Percentiles rank a stretch among this genome's conserved stretches.
phyloP scores from a whole-genome alignment of 2,113 vertebrate species.

The Todiramphus chloris region DNA sequence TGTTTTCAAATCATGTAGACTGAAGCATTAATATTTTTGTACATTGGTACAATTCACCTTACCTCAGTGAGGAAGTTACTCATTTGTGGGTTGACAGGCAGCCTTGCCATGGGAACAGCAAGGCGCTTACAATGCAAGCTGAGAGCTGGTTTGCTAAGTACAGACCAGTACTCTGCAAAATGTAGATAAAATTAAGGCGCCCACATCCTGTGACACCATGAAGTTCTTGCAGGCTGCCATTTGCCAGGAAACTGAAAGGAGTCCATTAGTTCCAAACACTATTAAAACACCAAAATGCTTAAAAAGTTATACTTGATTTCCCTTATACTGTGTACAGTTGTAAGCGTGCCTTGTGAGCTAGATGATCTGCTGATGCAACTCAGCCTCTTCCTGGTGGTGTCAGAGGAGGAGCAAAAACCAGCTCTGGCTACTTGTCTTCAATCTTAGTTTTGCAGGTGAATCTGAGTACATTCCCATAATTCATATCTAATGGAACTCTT shows the following conservation, averaged over 20 bases:
- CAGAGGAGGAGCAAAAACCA: not conserved
- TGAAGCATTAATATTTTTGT: not conserved
- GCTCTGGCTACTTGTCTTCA: not conserved
- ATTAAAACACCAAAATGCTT: not conserved
- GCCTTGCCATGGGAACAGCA: not conserved
- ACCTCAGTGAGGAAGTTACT: constrained; percentile 12
- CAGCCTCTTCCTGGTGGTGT: not conserved
- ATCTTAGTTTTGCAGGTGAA: not conserved
- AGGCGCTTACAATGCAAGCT: constrained; percentile 5
- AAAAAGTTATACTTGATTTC: not conserved
- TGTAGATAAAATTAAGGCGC: constrained; percentile 59
- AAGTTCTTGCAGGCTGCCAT: not conserved
- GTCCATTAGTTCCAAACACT: not conserved
- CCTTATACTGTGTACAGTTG: not conserved
- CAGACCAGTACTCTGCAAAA: constrained; percentile 48
- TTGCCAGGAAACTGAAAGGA: not conserved
- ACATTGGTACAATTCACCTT: not conserved
- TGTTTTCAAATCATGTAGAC: not conserved
- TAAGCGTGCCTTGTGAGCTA: not conserved
- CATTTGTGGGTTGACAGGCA: not conserved
- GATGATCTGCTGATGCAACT: not conserved
- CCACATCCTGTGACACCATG: constrained; percentile 79
- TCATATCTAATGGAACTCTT: not conserved
- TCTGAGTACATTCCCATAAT: not conserved
- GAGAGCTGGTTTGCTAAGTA: constrained; percentile 44